Evolutionary conservation across 2,113 vertebrate species (phyloP).

Genomic region (Isurus oxyrinchus): DNA sequence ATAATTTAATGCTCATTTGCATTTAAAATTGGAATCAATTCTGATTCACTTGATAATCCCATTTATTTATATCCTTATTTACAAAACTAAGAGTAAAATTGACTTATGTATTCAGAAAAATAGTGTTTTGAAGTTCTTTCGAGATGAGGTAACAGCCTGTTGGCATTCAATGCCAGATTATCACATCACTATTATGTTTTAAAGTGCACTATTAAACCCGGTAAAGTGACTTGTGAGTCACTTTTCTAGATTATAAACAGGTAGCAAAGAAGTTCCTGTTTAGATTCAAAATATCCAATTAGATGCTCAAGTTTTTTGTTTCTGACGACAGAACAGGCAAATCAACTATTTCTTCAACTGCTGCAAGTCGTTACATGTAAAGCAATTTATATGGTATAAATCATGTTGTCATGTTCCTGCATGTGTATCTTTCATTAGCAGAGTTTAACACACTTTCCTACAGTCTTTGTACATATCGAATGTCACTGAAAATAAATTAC

Average conservation of each 20-base stretch:
- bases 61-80: neutral
- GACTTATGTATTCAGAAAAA: neutral
- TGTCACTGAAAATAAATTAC: neutral
- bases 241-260: neutral
- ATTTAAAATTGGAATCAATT: neutral
- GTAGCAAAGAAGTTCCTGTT: neutral
- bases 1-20: neutral
- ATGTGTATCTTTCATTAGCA: neutral
- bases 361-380: neutral
- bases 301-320: neutral
- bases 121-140: neutral
- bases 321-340: neutral
- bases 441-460: neutral
- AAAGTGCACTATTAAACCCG: neutral
- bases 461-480: neutral
- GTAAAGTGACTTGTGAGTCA: neutral
- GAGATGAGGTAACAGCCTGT: neutral
- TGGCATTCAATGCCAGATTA: neutral
- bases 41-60: neutral
- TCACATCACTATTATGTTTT: neutral
- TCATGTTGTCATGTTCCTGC: neutral
- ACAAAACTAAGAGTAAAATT: neutral
- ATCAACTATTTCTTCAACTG: neutral
- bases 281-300: conserved; percentile 23
- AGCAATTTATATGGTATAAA: neutral